Evolutionary conservation across 1,140 invertebrate species (phyloP), one percentile per base, ranked within the genome.

Genomic region (Psix sp.): DNA sequence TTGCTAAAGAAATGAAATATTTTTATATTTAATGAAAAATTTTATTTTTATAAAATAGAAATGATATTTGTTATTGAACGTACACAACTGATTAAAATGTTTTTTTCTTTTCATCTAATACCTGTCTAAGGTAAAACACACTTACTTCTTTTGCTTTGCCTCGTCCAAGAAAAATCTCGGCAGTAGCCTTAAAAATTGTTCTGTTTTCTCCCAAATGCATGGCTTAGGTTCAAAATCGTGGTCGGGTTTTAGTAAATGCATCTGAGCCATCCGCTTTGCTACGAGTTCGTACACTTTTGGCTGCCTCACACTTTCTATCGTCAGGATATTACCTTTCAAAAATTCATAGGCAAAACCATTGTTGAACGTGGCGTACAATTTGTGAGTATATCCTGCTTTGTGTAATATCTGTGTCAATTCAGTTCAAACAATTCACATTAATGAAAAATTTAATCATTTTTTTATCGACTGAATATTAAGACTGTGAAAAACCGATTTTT

Each of bases 321-420:
- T 93, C 7, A 98, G 82, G 13, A 93, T 94, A 51, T 90, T 88
- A 24, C 98, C 98, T 73, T 92, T 92, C 67, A 96, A 90, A 88
- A 93, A 99, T 86, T 96, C 92, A 86, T 99, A 99, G 13, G 92
- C 94, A 62, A 99, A 88, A 15, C 98, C 98, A 89, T 99, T 99
- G 63, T 92, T 90, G 87, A 99, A 99, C 17, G 93, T 92, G 33
- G 95, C 96, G 88, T 96, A 97, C 26, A 99, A 87, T 45, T 91
- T 90, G 48, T 96, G 94, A 68, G 95, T 95, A 68, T 95, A 90
- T 9, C 93, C 94, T 68, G 91, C 89, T 76, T 90, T 89, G 79
- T 93, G 91, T 68, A 97, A 87, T 75, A 92, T 84, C 93, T 94
- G 83, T 67, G 89, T 48, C 56, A 70, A 60, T 60, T 60, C 1